Percentiles rank a stretch among this genome's conserved stretches.
Evolutionary conservation across 2,797 vertebrate species (phyloP).

Genomic region (Channa striata): DNA sequence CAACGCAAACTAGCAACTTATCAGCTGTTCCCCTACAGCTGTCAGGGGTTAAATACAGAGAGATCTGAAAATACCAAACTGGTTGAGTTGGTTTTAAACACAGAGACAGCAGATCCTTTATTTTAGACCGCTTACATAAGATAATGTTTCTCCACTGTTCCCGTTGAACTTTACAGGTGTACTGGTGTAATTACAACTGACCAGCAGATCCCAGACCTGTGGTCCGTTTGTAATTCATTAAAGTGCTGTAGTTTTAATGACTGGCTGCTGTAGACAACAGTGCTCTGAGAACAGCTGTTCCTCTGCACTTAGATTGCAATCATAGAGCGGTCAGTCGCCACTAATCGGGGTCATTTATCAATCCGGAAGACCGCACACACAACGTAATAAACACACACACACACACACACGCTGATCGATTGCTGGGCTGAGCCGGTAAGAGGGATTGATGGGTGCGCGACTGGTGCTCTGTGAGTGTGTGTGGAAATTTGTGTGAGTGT

Average conservation of each 20-base stretch:
- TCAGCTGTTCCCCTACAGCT: slow-evolving; percentile 20
- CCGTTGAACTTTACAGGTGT: slow-evolving; percentile 25
- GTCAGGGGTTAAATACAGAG: slow-evolving; percentile 13
- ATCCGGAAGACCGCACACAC: slow-evolving; percentile 65
- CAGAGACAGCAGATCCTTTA: neutral
- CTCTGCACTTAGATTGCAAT: slow-evolving; percentile 77
- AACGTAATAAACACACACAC: slow-evolving; percentile 41
- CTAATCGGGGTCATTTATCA: slow-evolving; percentile 85
- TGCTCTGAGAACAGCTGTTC: slow-evolving; percentile 74
- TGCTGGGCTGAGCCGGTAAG: slow-evolving; percentile 55
- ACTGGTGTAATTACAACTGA: slow-evolving; percentile 34
- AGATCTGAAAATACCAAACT: slow-evolving; percentile 12
- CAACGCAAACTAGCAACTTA: slow-evolving; percentile 25
- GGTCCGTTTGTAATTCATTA: slow-evolving; percentile 78
- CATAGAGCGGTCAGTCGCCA: slow-evolving; percentile 78
- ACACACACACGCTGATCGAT: slow-evolving; percentile 64
- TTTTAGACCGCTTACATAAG: neutral
- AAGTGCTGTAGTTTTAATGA: slow-evolving; percentile 77
- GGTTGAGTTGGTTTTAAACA: slow-evolving; percentile 13
- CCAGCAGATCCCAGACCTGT: slow-evolving; percentile 66
- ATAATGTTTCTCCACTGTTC: neutral
- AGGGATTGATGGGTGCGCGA: slow-evolving; percentile 70
- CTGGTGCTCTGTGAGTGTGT: slow-evolving; percentile 25
- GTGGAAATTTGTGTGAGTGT: slow-evolving; percentile 21
- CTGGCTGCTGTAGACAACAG: slow-evolving; percentile 69